Evolutionary conservation across 2,888 invertebrate genomes (phyloP).

Genomic region (Ormia ochracea): DNA sequence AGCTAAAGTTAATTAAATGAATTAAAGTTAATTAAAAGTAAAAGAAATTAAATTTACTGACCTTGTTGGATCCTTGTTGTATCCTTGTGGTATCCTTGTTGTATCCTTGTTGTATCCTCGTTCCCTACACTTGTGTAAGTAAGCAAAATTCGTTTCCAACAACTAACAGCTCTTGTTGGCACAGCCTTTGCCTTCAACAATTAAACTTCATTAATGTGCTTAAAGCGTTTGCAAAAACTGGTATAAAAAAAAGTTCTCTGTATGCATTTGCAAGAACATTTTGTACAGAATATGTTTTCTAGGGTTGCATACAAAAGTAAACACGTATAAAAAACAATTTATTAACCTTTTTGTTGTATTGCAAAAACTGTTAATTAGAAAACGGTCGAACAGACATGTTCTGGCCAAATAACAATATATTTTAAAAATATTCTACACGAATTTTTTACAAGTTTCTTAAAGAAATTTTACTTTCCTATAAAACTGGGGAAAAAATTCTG

Average conservation of each 20-base stretch:
- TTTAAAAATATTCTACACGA: too few species aligned
- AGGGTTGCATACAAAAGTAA: conserved; percentile 23
- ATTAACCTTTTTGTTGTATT: conserved; percentile 5
- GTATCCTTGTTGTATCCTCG: too few species aligned
- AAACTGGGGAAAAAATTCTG: too few species aligned
- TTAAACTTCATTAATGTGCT: conserved; percentile 36
- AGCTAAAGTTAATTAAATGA: too few species aligned
- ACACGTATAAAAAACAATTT: conserved; percentile 3
- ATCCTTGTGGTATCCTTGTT: too few species aligned
- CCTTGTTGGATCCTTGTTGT: too few species aligned
- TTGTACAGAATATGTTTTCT: conserved; percentile 6
- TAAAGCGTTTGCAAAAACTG: conserved; percentile 28
- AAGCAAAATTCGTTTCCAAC: not conserved
- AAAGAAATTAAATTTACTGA: too few species aligned
- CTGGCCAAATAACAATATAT: too few species aligned
- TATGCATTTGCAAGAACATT: conserved; percentile 8
- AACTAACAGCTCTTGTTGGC: not conserved
- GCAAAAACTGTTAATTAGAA: conserved; percentile 27
- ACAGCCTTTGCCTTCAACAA: not conserved
- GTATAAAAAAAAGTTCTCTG: not conserved
- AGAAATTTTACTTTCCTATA: too few species aligned
- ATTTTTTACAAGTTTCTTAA: too few species aligned
- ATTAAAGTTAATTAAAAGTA: too few species aligned
- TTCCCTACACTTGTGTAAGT: not conserved
- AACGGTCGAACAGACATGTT: conserved; percentile 9